phyloP scores from a whole-genome alignment of 2,888 invertebrate species.

The Resseliella maxima region DNA sequence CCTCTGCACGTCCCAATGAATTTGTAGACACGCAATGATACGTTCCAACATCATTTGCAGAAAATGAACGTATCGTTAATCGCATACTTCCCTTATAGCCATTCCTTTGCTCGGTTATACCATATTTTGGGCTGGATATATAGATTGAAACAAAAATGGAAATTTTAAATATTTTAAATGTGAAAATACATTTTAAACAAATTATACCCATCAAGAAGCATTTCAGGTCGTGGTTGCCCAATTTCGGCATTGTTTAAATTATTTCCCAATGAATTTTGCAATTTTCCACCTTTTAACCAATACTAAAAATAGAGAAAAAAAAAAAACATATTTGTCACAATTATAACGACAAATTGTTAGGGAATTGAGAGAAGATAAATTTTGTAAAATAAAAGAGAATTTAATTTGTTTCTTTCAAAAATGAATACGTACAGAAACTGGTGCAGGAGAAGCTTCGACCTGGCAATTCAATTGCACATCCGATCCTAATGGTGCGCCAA shows the following conservation, averaged over 20 bases:
- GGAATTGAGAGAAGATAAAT: too few relatives aligned
- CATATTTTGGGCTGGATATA: slow-evolving; percentile 66
- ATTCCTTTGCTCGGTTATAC: slow-evolving; percentile 66
- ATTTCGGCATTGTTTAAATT: slow-evolving; percentile 63
- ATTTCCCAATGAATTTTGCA: slow-evolving; percentile 65
- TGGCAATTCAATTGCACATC: slow-evolving; percentile 88
- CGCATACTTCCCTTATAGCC: slow-evolving; percentile 67
- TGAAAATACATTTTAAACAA: slow-evolving; percentile 57
- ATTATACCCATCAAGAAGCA: slow-evolving; percentile 87
- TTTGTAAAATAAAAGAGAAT: too few relatives aligned
- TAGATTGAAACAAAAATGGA: not conserved
- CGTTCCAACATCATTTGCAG: slow-evolving; percentile 74
- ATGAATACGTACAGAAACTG: slow-evolving; percentile 63
- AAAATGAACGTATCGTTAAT: slow-evolving; percentile 69
- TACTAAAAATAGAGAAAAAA: slow-evolving; percentile 60
- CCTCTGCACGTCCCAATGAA: slow-evolving; percentile 75
- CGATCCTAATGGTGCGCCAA: slow-evolving; percentile 87
- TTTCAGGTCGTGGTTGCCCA: slow-evolving; percentile 71
- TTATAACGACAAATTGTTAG: too few relatives aligned
- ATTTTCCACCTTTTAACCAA: slow-evolving; percentile 67
- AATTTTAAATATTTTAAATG: not conserved
- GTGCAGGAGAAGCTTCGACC: slow-evolving; percentile 84
- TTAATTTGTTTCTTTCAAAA: too few relatives aligned
- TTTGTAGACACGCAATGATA: slow-evolving; percentile 82
- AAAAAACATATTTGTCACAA: too few relatives aligned